phyloP scores from a whole-genome alignment of 2,797 vertebrate genomes.

The Neosilurus hyrtlii region DNA sequence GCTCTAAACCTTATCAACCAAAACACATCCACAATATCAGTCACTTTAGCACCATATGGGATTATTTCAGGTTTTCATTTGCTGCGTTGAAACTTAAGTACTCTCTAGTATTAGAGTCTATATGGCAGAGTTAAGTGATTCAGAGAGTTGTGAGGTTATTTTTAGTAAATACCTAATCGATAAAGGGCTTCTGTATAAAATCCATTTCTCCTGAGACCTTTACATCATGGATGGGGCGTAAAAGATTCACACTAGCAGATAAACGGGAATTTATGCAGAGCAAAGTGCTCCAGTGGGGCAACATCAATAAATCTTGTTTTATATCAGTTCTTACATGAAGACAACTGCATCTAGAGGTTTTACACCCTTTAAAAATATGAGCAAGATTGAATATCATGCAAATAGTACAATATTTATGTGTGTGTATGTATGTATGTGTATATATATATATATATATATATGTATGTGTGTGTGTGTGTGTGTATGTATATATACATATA shows the following conservation, averaged over 20 bases:
- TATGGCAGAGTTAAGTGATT: slow-evolving; percentile 15
- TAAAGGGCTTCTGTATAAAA: slow-evolving; percentile 48
- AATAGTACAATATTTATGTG: too few relatives aligned
- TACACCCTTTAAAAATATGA: neutral
- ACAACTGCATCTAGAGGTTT: neutral
- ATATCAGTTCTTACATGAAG: neutral
- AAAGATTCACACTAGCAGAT: slow-evolving; percentile 1
- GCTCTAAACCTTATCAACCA: neutral
- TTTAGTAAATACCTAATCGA: slow-evolving; percentile 47
- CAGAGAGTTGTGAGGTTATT: slow-evolving; percentile 37
- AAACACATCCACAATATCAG: neutral
- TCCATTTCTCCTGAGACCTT: slow-evolving; percentile 40
- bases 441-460: too few relatives aligned
- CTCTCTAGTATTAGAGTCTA: slow-evolving; percentile 30
- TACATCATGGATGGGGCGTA: neutral
- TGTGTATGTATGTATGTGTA: too few relatives aligned
- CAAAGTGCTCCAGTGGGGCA: neutral
- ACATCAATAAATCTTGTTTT: neutral
- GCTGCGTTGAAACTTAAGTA: slow-evolving; percentile 7
- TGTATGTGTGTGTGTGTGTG: too few relatives aligned
- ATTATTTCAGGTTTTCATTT: slow-evolving; percentile 26
- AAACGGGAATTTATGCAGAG: neutral
- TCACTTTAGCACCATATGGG: neutral
- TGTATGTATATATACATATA: too few relatives aligned
- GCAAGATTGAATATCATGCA: neutral